These are phyloP conservation scores for Varanus salvator DNA, from an alignment of 2,113 vertebrate genomes.

Conservation along the genomic window DNA sequence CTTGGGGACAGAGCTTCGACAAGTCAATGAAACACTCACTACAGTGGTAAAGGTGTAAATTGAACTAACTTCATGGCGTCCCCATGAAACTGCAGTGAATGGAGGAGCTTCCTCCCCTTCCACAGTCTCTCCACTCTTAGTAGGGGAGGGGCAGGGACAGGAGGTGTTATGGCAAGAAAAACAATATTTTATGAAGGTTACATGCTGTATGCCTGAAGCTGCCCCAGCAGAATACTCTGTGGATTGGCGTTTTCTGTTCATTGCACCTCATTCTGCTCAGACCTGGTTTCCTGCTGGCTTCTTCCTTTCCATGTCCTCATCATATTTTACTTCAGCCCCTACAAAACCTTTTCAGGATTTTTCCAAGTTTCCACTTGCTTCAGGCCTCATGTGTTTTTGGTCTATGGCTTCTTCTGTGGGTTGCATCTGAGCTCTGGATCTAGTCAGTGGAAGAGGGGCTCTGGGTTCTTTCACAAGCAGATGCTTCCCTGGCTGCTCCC, in stretches of 20 bases:
- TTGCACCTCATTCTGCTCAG: constrained; percentile 55
- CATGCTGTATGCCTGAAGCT: constrained; percentile 45
- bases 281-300: constrained; percentile 58
- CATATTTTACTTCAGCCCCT: constrained; percentile 54
- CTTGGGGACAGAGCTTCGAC: constrained; percentile 47
- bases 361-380: not conserved
- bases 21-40: constrained; percentile 38
- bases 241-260: constrained; percentile 67
- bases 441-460: not conserved
- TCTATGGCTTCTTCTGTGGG: not conserved
- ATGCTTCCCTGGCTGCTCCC: not conserved
- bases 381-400: not conserved
- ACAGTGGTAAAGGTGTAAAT: constrained; percentile 70
- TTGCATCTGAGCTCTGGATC: not conserved
- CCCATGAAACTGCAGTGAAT: constrained; percentile 56
- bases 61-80: constrained; percentile 64
- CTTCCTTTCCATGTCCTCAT: constrained; percentile 44
- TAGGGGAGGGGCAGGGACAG: constrained; percentile 26
- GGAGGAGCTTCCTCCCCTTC: constrained; percentile 53
- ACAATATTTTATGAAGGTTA: constrained; percentile 66
- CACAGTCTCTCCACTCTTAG: constrained; percentile 38
- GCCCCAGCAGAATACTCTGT: constrained; percentile 31
- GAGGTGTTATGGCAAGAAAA: constrained; percentile 66
- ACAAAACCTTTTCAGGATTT: constrained; percentile 11
- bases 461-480: not conserved